Conservation (phyloP, 2,888 invertebrate genomes). For the Campopleginae sp. region DNA sequence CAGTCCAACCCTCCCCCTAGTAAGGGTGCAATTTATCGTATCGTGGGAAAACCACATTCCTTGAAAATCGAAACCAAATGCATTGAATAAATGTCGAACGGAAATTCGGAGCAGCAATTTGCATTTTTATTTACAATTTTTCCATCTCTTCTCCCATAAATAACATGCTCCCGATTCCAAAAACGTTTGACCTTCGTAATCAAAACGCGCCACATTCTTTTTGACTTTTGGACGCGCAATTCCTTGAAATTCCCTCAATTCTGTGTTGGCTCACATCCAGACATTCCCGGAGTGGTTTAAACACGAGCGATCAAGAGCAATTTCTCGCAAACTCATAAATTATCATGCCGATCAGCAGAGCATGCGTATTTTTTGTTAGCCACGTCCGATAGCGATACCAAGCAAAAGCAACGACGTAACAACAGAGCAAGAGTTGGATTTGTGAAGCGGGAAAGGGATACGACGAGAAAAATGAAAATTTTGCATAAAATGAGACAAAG, state of each 20-base stretch:
- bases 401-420: slow-evolving; percentile 26
- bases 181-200: neutral
- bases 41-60: slow-evolving; percentile 12
- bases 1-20: neutral
- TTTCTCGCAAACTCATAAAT: slow-evolving; percentile 32
- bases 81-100: neutral
- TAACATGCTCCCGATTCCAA: neutral
- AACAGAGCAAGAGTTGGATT: neutral
- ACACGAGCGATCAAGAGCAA: slow-evolving; percentile 64
- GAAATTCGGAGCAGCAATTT: neutral
- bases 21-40: slow-evolving; percentile 32
- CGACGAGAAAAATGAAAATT: neutral
- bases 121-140: neutral
- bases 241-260: neutral
- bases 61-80: neutral
- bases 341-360: neutral
- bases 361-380: slow-evolving; percentile 39
- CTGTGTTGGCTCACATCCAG: slow-evolving; percentile 43
- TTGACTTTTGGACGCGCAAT: slow-evolving; percentile 20
- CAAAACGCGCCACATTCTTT: neutral
- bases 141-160: neutral
- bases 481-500: too few relatives aligned
- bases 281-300: slow-evolving; percentile 58
- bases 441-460: neutral
- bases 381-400: slow-evolving; percentile 58